phyloP scores from a whole-genome alignment of 23 tunicate genomes.

The Styela plicata region DNA sequence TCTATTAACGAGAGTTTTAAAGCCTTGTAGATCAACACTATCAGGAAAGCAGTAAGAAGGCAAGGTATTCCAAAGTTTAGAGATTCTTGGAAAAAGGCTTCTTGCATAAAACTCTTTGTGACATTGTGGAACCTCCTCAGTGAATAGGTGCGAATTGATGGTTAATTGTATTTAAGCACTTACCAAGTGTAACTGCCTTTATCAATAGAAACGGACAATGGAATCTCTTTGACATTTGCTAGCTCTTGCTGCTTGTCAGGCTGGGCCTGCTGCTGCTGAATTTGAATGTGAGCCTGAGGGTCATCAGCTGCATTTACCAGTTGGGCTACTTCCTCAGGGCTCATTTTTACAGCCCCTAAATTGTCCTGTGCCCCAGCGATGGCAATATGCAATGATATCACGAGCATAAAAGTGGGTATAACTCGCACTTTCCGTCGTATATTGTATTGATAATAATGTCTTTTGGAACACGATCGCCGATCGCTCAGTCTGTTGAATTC shows the following conservation, averaged over 20 bases:
- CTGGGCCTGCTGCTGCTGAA: background rate
- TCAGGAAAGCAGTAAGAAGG: background rate
- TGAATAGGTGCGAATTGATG: no score
- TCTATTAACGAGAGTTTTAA: no score
- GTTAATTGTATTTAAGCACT: no score
- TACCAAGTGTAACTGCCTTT: constrained; percentile 86
- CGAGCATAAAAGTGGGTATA: background rate
- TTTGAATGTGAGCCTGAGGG: background rate
- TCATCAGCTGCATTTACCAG: background rate
- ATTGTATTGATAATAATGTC: no score
- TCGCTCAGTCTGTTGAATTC: no score
- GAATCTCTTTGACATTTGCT: constrained; percentile 46
- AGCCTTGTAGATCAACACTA: background rate
- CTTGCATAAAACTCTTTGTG: no score
- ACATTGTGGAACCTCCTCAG: no score
- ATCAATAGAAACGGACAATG: constrained; percentile 72
- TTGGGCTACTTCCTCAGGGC: background rate
- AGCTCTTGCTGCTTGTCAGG: background rate
- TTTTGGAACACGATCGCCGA: no score
- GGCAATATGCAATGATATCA: background rate
- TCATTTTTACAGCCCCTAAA: constrained; percentile 15
- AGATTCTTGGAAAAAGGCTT: no score
- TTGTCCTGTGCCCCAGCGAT: constrained; percentile 15
- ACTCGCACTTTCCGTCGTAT: background rate
- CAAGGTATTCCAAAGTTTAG: no score